Conservation (phyloP, 1,140 invertebrate genomes). For the Orius laevigatus region DNA sequence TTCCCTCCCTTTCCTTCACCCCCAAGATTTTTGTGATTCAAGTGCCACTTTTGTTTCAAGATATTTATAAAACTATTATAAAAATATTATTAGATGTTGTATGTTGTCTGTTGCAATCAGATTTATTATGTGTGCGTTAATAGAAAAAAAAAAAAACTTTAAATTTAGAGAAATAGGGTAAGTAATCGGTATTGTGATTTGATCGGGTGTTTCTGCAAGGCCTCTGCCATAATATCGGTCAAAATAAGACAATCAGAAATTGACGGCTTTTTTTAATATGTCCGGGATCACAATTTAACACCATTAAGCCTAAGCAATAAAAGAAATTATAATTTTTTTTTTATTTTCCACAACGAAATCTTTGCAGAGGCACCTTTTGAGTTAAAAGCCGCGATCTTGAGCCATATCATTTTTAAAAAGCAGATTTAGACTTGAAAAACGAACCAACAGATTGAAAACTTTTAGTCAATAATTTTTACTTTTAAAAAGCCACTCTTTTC, state of each 20-base stretch:
- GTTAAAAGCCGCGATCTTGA: background rate
- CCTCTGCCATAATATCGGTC: background rate
- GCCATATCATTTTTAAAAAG: no score
- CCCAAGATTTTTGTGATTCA: constrained; percentile 22
- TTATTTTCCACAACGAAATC: background rate
- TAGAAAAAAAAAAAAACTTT: constrained; percentile 14
- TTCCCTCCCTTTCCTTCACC: constrained; percentile 6
- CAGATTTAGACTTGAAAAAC: background rate
- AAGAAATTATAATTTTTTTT: background rate
- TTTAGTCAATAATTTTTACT: constrained; percentile 10
- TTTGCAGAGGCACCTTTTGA: background rate
- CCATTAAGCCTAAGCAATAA: constrained; percentile 1
- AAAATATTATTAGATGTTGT: constrained; percentile 19
- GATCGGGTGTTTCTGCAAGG: constrained; percentile 15
- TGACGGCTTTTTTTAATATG: background rate
- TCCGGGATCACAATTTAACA: background rate
- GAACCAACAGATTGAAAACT: background rate
- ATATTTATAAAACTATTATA: constrained; percentile 17
- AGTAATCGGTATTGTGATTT: constrained; percentile 9
- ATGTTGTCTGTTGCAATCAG: constrained; percentile 18
- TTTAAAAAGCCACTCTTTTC: constrained; percentile 14
- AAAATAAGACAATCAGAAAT: background rate
- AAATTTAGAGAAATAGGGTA: constrained; percentile 12
- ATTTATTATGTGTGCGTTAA: constrained; percentile 18
- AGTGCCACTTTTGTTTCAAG: constrained; percentile 24